Evolutionary conservation across 2,888 invertebrate genomes (phyloP).

Genomic region (Sarcophaga carnaria): DNA sequence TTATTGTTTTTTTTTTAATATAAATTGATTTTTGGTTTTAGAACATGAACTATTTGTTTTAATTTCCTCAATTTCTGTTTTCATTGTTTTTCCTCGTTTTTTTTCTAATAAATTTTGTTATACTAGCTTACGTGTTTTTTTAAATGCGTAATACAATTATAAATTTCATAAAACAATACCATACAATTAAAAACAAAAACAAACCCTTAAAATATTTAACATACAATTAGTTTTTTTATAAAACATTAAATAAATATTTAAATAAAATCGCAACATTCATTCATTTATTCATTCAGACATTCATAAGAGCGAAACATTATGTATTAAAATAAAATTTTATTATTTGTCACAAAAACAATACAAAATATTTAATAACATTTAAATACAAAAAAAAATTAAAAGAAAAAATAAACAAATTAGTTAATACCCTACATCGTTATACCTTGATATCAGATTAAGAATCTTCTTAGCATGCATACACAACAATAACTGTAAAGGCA

Average conservation of each 20-base stretch:
- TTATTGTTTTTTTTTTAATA: neutral
- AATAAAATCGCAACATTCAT: conserved; percentile 43
- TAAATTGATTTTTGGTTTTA: neutral
- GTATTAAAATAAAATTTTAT: neutral
- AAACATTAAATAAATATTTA: conserved; percentile 5
- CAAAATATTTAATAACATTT: conserved; percentile 1
- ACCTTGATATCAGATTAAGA: too few relatives aligned
- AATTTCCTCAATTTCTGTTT: neutral
- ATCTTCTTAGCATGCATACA: too few relatives aligned
- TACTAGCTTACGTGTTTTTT: neutral
- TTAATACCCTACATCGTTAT: too few relatives aligned
- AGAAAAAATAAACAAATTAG: neutral
- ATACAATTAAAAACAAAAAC: neutral
- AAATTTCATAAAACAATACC: neutral
- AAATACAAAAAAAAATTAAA: neutral
- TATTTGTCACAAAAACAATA: neutral
- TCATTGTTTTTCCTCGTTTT: conserved; percentile 19
- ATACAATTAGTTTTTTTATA: neutral
- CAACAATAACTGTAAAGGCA: too few relatives aligned
- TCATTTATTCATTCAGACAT: conserved; percentile 35
- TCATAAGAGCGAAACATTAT: neutral
- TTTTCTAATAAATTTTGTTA: conserved; percentile 7
- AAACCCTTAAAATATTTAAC: neutral
- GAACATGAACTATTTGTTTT: neutral
- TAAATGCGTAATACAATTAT: conserved; percentile 29